A percentile compares a stretch with the other conserved stretches of the same genome.
phyloP scores from a whole-genome alignment of 2,797 vertebrate species.

The Morus bassanus region DNA sequence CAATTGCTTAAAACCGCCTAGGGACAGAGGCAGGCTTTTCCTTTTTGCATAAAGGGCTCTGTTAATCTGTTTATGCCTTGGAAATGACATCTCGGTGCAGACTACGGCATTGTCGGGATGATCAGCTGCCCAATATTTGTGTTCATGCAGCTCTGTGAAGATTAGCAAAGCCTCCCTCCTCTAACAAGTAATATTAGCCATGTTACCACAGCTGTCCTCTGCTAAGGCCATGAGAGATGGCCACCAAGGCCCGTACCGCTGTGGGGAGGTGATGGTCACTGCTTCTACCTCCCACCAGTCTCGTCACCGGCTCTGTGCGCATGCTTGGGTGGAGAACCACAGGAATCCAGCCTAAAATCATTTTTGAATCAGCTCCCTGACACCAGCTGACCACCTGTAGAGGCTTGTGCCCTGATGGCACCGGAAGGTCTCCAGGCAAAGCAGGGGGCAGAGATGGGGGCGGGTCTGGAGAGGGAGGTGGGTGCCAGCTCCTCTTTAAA shows the following conservation, averaged over 20 bases:
- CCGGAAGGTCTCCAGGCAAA: neutral
- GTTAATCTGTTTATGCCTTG: neutral
- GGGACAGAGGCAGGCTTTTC: neutral
- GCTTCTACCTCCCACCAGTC: neutral
- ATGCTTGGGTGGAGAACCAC: neutral
- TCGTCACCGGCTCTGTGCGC: neutral
- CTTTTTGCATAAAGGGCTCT: neutral
- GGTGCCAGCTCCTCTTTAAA: neutral
- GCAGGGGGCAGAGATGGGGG: neutral
- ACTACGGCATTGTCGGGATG: neutral
- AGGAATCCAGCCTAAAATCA: neutral
- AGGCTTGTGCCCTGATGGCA: neutral
- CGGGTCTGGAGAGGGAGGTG: neutral
- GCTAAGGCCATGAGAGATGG: neutral
- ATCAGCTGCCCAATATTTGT: neutral
- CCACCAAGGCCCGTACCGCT: neutral
- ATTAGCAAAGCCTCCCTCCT: neutral
- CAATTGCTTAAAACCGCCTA: neutral
- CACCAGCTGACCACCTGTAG: fast-evolving
- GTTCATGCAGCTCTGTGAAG: neutral
- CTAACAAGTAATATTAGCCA: neutral
- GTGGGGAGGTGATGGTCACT: neutral
- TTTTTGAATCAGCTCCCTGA: neutral
- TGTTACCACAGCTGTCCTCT: neutral
- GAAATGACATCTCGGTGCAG: neutral